Conservation (phyloP, 2,113 vertebrate species). For the Tragelaphus buxtoni region DNA sequence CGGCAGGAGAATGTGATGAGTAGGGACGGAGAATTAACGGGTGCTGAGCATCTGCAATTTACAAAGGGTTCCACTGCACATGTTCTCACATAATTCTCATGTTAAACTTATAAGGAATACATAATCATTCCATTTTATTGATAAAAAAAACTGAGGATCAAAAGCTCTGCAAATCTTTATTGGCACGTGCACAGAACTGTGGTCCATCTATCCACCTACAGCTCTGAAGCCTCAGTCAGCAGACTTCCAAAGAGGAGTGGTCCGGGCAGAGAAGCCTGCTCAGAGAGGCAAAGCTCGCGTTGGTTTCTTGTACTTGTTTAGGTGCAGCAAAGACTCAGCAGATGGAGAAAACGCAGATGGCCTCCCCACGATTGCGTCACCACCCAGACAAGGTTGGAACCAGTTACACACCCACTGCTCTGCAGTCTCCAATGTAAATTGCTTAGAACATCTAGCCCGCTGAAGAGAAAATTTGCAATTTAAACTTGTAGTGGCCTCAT, state of each 20-base stretch:
- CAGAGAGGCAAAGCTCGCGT: background rate
- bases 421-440: constrained; percentile 58
- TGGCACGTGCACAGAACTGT: background rate
- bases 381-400: constrained; percentile 53
- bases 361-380: constrained; percentile 47
- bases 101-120: background rate
- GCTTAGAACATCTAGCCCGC: constrained; percentile 43
- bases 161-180: background rate
- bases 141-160: background rate
- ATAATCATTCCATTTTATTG: background rate
- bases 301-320: background rate
- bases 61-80: background rate
- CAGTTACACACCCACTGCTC: constrained; percentile 34
- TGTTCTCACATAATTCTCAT: background rate
- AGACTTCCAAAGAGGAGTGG: background rate
- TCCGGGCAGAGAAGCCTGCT: background rate
- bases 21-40: background rate
- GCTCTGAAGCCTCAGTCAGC: background rate
- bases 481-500: background rate
- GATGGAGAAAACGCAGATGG: constrained; percentile 66
- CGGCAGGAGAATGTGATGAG: background rate
- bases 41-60: background rate
- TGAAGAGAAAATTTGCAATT: background rate
- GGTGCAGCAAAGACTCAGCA: constrained; percentile 32
- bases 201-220: background rate